Evolutionary conservation across 1,140 invertebrate species (phyloP), one percentile per base, ranked within the genome.

Genomic region (Sitobion miscanthi): DNA sequence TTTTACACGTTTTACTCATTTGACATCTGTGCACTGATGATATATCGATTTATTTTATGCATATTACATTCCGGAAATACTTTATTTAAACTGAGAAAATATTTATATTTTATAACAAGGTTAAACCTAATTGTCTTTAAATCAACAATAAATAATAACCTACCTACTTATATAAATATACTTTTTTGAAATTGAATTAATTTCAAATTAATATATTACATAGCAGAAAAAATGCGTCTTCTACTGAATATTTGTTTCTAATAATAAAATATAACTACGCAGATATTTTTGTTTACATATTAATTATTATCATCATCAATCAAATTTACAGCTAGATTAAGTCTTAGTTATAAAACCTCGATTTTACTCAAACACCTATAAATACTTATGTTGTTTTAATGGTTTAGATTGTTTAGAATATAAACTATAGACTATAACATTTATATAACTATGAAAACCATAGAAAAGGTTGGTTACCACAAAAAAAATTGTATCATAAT

Each of bases 51-150:
- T 69, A 17, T 69, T 62, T n/a, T 69, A 69, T 69, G 30, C 3
- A 69, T 69, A n/a, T 69, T 69, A 69, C 62, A 69, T 69, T 69
- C 62, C 62, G 30, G 62, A 69, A 69, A 69, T 69, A 69, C 62
- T n/a, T 69, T 69, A 69, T 69, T 69, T n/a, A n/a, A n/a, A 5
- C 30, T 69, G 30, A 69, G 14, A n/a, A 69, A 69, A 69, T 69
- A 69, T 69, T n/a, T 69, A n/a, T 69, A 6, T n/a, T 69, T n/a
- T 69, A n/a, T 69, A 6, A 69, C 11, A 69, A 14, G 11, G 62
- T n/a, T 69, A 69, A 17, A 69, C 62, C 62, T n/a, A 14, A 17
- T 69, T 30, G 25, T 62, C 11, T 62, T 62, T 62, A 30, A 30
- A 62, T 54, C 20, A 54, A 54, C 20, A 52, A 52, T 52, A 52